Base-by-base conservation (phyloP, 2,113 vertebrate species). In the Chamaea fasciata region DNA sequence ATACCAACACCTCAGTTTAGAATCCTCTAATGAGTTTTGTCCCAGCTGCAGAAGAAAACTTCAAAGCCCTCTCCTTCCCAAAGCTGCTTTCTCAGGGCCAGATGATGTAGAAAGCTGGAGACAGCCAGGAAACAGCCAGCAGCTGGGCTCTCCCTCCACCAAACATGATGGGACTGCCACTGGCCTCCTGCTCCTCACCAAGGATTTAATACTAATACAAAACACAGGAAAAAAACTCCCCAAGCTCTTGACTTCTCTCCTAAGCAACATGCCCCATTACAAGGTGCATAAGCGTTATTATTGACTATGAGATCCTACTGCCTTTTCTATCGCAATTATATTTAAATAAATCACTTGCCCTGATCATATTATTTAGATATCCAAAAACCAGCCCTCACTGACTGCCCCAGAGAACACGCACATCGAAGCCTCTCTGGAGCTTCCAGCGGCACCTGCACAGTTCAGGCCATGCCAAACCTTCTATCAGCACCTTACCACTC, bases 1-100 rank as follows among this genome's bases (percentile, higher is more conserved):
- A 95, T 24, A 65, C 50, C 53, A 87, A 47, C 84, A 91, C 85
- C 90, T 84, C 60, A 55, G 69, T 87, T 91, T 84, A 94, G 81
- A 83, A 92, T 89, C 33, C 69, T 56, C 22, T 79, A 84, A 87
- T 52, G 41, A 8, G 21, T 94, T 94, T 87, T 87, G 69, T 41
- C 74, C 77, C 46, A 89, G 50, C 65, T 94, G 44, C 5, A 82
- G 39, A 46, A 87, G n/a, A 75, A 83, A 94, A 94, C 28, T 78
- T 92, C 83, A 87, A 75, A 87, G 76, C 15, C 21, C 35, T 53
- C 52, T 70, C 33, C n/a, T 57, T 89, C 50, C 69, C 77, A 55
- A 59, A 91, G 81, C 20, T 59, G 33, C 41, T 19, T 67, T 30
- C 64, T 41, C 46, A 63, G 55, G 73, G 33, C 9, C n/a, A 74